A percentile compares a stretch with the other conserved stretches of the same genome.
Evolutionary conservation across 2,797 vertebrate species (phyloP).

Genomic region (Cyprinodon diabolis): DNA sequence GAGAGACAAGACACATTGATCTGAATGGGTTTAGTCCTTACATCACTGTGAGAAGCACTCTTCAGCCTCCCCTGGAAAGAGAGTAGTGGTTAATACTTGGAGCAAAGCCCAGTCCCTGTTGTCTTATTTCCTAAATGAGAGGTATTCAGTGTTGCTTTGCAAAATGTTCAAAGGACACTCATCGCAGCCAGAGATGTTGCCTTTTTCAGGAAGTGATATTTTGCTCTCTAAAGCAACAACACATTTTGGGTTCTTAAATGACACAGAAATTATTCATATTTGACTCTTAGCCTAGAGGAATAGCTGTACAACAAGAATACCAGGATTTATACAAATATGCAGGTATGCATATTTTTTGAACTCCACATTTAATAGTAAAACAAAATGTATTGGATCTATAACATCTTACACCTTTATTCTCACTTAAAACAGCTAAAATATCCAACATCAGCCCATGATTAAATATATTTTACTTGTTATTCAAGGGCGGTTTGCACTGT

Average conservation of each 20-base stretch:
- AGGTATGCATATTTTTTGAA: constrained; percentile 6
- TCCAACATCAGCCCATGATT: neutral
- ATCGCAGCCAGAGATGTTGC: constrained; percentile 9
- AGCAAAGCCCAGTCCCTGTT: constrained; percentile 59
- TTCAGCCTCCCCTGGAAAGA: constrained; percentile 99
- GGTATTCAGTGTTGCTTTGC: constrained; percentile 19
- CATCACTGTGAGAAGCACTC: constrained; percentile 99
- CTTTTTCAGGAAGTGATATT: constrained; percentile 1
- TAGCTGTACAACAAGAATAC: constrained; percentile 7
- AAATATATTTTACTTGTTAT: neutral
- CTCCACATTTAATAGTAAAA: neutral
- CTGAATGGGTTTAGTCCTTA: constrained; percentile 87
- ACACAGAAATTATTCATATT: constrained; percentile 7
- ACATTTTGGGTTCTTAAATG: constrained; percentile 2
- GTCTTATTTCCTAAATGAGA: constrained; percentile 31
- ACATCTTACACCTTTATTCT: neutral
- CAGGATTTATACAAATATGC: constrained; percentile 6
- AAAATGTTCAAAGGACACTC: constrained; percentile 24
- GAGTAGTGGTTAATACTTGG: constrained; percentile 83
- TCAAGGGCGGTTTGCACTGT: neutral
- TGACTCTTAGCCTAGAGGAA: constrained; percentile 8
- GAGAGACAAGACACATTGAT: constrained; percentile 85
- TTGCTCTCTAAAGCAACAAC: constrained; percentile 13
- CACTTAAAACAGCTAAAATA: neutral
- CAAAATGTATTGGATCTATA: neutral